phyloP scores from a whole-genome alignment of 2,113 vertebrate species.

The Aleadryas rufinucha region DNA sequence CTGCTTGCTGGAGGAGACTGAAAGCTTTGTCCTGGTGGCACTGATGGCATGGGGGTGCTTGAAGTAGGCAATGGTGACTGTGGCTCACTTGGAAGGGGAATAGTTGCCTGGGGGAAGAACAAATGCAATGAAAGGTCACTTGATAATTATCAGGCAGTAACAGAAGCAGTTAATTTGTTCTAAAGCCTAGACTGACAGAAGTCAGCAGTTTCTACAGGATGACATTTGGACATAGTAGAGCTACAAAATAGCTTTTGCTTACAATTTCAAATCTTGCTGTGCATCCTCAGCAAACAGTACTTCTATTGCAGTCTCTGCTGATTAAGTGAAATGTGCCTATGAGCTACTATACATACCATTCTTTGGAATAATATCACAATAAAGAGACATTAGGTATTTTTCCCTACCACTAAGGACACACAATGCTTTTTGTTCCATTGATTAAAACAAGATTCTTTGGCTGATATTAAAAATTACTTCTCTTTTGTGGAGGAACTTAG shows the following conservation, averaged over 20 bases:
- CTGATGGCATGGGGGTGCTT: conserved; percentile 46
- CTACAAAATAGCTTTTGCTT: conserved; percentile 73
- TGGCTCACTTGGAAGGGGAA: conserved; percentile 61
- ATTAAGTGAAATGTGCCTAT: conserved; percentile 56
- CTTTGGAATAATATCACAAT: background rate
- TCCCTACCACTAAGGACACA: background rate
- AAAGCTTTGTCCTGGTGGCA: conserved; percentile 69
- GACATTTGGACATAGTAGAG: conserved; percentile 62
- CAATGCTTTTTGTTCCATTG: background rate
- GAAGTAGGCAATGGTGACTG: conserved; percentile 63
- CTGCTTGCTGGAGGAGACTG: conserved; percentile 78
- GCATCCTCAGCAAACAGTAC: conserved; percentile 69
- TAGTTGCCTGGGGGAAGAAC: conserved; percentile 62
- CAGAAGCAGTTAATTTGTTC: conserved; percentile 55
- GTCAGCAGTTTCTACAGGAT: conserved; percentile 74
- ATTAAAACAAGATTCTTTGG: background rate
- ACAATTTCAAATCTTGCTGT: conserved; percentile 72
- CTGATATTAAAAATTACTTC: background rate
- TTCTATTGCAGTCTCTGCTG: conserved; percentile 67
- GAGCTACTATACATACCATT: conserved; percentile 37
- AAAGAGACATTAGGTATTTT: background rate
- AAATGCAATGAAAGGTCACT: conserved; percentile 39
- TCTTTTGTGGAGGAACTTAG: background rate
- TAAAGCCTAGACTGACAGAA: conserved; percentile 55
- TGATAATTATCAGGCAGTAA: conserved; percentile 47